Conservation (phyloP, 2,113 vertebrate genomes). For the Oncorhynchus kisutch region DNA sequence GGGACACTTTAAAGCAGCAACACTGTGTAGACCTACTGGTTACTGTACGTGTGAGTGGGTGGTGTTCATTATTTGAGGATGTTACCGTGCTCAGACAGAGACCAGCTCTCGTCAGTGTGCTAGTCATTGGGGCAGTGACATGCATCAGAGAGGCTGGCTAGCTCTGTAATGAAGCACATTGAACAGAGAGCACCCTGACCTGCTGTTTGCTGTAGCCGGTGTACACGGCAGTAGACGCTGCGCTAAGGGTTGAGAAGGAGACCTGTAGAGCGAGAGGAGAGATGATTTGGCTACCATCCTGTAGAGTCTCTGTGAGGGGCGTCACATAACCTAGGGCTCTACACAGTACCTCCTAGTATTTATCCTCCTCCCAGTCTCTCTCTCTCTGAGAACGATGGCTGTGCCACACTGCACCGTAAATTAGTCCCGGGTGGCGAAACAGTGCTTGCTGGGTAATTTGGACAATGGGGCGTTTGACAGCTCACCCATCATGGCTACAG, state of each 20-base stretch:
- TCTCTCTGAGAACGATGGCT: slow-evolving; percentile 59
- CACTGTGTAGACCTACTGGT: slow-evolving; percentile 48
- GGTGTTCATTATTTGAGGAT: slow-evolving; percentile 32
- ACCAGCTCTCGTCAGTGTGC: not conserved
- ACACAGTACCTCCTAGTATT: not conserved
- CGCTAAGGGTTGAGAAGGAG: not conserved
- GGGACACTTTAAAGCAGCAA: slow-evolving; percentile 40
- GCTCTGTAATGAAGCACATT: slow-evolving; percentile 31
- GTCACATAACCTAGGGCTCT: not conserved
- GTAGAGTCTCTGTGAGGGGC: not conserved
- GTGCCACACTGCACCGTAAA: slow-evolving; percentile 66
- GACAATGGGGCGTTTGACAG: slow-evolving; percentile 87
- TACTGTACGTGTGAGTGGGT: slow-evolving; percentile 18
- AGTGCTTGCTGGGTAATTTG: slow-evolving; percentile 78
- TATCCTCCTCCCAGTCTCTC: slow-evolving; percentile 10
- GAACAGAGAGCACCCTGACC: slow-evolving; percentile 19
- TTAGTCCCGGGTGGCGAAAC: slow-evolving; percentile 79
- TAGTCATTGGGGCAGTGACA: slow-evolving; percentile 62
- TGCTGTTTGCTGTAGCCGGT: not conserved
- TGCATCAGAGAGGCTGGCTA: slow-evolving; percentile 56
- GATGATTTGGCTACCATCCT: slow-evolving; percentile 9
- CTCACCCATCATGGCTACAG: slow-evolving; percentile 75
- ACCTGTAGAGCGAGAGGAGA: not conserved
- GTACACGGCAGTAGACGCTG: not conserved
- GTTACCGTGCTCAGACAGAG: not conserved